phyloP scores from a whole-genome alignment of 2,888 invertebrate genomes.

The Laothoe populi region DNA sequence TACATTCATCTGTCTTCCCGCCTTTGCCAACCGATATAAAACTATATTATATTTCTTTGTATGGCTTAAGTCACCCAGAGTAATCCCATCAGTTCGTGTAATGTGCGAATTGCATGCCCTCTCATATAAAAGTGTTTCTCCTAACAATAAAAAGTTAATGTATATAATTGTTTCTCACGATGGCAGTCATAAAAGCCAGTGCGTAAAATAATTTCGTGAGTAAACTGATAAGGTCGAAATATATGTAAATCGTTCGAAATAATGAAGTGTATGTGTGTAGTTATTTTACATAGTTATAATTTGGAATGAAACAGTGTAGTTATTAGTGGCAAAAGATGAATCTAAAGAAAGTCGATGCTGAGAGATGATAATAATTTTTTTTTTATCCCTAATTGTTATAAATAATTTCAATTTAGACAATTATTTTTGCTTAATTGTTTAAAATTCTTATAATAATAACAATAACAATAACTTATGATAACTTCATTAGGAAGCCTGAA shows the following conservation, averaged over 20 bases:
- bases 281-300: too few relatives aligned
- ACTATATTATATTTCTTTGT: neutral
- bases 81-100: conserved; percentile 10
- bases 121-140: conserved; percentile 2
- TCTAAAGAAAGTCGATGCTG: too few relatives aligned
- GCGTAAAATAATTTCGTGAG: neutral
- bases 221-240: conserved; percentile 2
- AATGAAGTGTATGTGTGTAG: too few relatives aligned
- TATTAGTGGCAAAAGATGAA: too few relatives aligned
- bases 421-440: too few relatives aligned
- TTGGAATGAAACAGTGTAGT: too few relatives aligned
- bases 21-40: neutral
- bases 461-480: too few relatives aligned
- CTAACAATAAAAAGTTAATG: conserved; percentile 20
- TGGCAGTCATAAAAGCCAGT: neutral
- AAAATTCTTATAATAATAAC: too few relatives aligned
- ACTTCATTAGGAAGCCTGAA: too few relatives aligned
- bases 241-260: conserved; percentile 10
- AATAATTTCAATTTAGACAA: too few relatives aligned
- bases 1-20: conserved; percentile 17
- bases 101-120: conserved; percentile 16
- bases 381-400: too few relatives aligned
- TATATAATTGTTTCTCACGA: conserved; percentile 13
- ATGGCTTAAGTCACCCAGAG: conserved; percentile 1
- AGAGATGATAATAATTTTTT: too few relatives aligned